phyloP scores from a whole-genome alignment of 1,140 invertebrate species.

The Aphaenogaster rudis region DNA sequence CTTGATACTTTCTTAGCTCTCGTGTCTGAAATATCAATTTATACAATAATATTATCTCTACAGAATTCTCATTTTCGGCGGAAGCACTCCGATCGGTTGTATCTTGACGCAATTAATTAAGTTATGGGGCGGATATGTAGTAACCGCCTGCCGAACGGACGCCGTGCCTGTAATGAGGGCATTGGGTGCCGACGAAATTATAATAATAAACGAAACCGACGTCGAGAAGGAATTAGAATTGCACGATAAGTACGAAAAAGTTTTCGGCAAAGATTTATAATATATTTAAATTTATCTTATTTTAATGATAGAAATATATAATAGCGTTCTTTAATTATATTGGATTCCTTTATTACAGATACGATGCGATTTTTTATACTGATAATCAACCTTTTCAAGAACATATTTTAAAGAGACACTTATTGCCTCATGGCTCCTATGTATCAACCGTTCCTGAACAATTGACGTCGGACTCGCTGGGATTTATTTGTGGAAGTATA shows the following conservation, averaged over 20 bases:
- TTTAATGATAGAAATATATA: constrained; percentile 19
- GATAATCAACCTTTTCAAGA: constrained; percentile 83
- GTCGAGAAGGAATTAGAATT: constrained; percentile 84
- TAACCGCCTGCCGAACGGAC: constrained; percentile 87
- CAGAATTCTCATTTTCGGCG: constrained; percentile 91
- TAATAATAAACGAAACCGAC: constrained; percentile 84
- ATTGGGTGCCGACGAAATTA: constrained; percentile 88
- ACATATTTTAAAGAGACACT: constrained; percentile 84
- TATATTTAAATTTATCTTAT: constrained; percentile 22
- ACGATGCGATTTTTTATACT: constrained; percentile 88
- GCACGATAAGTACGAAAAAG: constrained; percentile 80
- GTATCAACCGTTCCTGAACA: constrained; percentile 86
- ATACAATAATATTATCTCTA: constrained; percentile 69
- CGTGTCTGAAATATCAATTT: neutral
- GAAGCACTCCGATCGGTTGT: constrained; percentile 91
- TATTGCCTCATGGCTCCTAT: constrained; percentile 86
- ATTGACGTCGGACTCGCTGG: constrained; percentile 88
- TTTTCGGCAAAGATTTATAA: neutral
- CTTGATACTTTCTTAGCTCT: neutral
- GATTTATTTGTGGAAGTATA: constrained; percentile 86
- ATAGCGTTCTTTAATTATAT: constrained; percentile 58
- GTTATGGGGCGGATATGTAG: constrained; percentile 89
- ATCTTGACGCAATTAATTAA: constrained; percentile 91
- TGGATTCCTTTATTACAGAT: constrained; percentile 82
- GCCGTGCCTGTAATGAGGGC: constrained; percentile 87